Evolutionary conservation across 92 coral and sea anemone genomes (phyloP).

Genomic region (Umimayanthus chanpuru): DNA sequence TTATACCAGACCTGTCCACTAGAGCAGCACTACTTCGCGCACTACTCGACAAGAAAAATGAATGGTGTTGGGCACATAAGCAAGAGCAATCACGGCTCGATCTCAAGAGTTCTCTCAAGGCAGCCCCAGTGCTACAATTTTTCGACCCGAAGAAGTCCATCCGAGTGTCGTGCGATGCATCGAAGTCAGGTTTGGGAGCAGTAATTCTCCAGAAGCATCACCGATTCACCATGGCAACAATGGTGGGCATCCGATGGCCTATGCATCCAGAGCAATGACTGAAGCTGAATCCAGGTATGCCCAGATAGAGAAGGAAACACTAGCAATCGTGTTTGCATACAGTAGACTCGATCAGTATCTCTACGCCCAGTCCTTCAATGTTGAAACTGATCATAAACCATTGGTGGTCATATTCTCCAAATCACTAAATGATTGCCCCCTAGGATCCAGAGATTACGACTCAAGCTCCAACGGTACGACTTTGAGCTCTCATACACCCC

Average conservation of each 20-base stretch:
- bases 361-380: conserved; percentile 25
- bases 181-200: conserved; percentile 40
- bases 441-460: conserved; percentile 20
- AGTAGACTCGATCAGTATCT: conserved; percentile 42
- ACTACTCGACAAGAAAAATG: conserved; percentile 20
- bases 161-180: conserved; percentile 40
- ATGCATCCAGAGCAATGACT: conserved; percentile 31
- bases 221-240: neutral
- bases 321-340: conserved; percentile 28
- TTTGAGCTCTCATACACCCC: conserved; percentile 6
- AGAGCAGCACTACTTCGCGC: conserved; percentile 32
- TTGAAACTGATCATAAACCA: conserved; percentile 31
- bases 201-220: conserved; percentile 32
- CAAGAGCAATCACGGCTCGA: conserved; percentile 33
- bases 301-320: conserved; percentile 34
- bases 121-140: conserved; percentile 35
- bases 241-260: conserved; percentile 42
- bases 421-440: conserved; percentile 36
- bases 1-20: conserved; percentile 19
- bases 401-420: conserved; percentile 35
- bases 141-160: conserved; percentile 45
- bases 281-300: conserved; percentile 44
- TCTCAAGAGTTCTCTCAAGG: conserved; percentile 15
- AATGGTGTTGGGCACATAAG: conserved; percentile 2
- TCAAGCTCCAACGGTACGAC: conserved; percentile 35